Evolutionary conservation across 2,888 invertebrate species (phyloP), one percentile per base, ranked within the genome.

Genomic region (Diabrotica balteata): DNA sequence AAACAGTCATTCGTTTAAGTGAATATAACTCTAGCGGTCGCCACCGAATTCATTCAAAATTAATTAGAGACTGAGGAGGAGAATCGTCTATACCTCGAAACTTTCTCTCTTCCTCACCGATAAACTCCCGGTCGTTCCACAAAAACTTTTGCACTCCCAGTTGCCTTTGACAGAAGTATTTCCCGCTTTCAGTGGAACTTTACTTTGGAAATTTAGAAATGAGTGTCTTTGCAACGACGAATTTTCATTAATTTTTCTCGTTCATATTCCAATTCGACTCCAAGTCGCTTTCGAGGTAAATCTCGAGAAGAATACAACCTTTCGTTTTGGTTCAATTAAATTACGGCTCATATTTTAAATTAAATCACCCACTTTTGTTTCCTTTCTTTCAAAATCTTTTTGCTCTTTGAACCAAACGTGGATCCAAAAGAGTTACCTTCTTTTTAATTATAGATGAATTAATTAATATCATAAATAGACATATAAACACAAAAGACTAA

Each of bases 131-230:
- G 54, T 11, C 47, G 62, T 62, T 61, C 46, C 53, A 46, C 53
- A 49, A 11, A 62, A 62, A 62, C 54, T 62, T 62, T 55, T 55
- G 49, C 46, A 62, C 62, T 62, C 47, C 22, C 62, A 45, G 55
- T 57, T 55, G 62, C 54, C 62, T 62, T 62, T 54, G 62, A 62
- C 62, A 62, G 62, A 62, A 62, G 62, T 55, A 62, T 62, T 62
- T 62, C 54, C 54, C 54, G 54, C 54, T 55, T 62, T 62, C 54
- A 54, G 55, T 47, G 49, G 55, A 62, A 62, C 54, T 55, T 61
- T 61, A 46, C 53, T 61, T 62, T 62, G 55, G 54, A 62, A 62
- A 44, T 62, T 57, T 57, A 11, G 55, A 49, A 49, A 45, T 49
- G 54, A 55, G 62, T 55, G 49, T 60, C 60, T 62, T 54, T 54